Conservation (phyloP, 2,797 vertebrate species). For the Poecilia velifera region DNA sequence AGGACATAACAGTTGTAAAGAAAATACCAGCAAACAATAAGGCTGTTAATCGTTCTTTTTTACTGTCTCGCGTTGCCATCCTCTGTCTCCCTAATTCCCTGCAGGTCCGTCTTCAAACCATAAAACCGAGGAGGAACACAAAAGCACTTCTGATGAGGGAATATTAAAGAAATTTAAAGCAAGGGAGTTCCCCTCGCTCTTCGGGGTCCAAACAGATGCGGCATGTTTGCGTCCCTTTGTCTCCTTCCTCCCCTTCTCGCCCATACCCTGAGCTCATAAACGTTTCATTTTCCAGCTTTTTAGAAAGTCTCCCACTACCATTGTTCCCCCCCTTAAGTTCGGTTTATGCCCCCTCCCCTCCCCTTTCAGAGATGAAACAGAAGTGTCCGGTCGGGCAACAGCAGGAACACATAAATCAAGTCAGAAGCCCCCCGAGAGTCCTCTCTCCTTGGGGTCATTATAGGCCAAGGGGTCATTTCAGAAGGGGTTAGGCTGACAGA, state of each 20-base stretch:
- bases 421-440: constrained; percentile 86
- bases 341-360: constrained; percentile 79
- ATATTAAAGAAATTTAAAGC: constrained; percentile 46
- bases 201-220: constrained; percentile 52
- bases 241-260: constrained; percentile 32
- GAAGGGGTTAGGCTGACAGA: constrained; percentile 76
- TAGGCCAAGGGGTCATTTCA: constrained; percentile 84
- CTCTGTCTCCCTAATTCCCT: constrained; percentile 18
- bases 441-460: constrained; percentile 85
- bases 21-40: constrained; percentile 28
- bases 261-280: constrained; percentile 46
- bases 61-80: constrained; percentile 22
- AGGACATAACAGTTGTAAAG: constrained; percentile 13
- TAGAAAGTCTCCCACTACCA: constrained; percentile 76
- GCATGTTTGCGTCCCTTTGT: constrained; percentile 47
- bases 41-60: constrained; percentile 22
- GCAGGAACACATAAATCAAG: constrained; percentile 97
- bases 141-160: constrained; percentile 32
- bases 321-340: constrained; percentile 88
- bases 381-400: constrained; percentile 91
- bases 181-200: constrained; percentile 23
- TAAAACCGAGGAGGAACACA: constrained; percentile 26
- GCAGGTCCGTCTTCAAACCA: constrained; percentile 25
- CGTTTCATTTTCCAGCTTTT: constrained; percentile 53
- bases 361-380: constrained; percentile 91